Base-by-base conservation (phyloP, 2,888 invertebrate species). In the Cryptocephalus moraei region DNA sequence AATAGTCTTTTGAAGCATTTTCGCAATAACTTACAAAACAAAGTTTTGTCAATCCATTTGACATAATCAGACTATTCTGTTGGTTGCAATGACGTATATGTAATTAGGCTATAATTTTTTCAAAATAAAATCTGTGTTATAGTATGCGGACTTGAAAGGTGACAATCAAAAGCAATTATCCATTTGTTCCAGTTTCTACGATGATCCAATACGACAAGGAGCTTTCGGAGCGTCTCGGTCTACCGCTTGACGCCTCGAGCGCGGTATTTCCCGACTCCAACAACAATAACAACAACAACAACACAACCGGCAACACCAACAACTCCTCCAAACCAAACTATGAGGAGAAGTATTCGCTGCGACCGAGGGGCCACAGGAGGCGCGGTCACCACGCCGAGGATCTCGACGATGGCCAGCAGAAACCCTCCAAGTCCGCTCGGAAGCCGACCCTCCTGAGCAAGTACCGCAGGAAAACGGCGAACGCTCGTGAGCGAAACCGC, bases 391-490 rank as follows among this genome's bases (percentile, higher is more conserved):
- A 48, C 42, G 45, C 44, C 22, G 57, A 57, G 9, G 51, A 46
- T 40, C 45, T 43, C 31, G 53, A 57, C 38, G 53, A 59, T 13
- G 48, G 47, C 22, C 32, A 46, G 11, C 49, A 42, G 22, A 49
- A 49, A 22, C 39, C 43, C 6, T 41, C 44, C n/a, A 53, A 51
- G 50, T 59, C 63, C 8, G 70, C 71, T 54, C 68, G 69, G 43
- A 69, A 70, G 60, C 63, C 71, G 14, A 69, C 73, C 8, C 81
- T 82, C 8, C 65, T 83, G 46, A 81, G 81, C 64, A 83, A 82
- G 65, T 82, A 83, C 68, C 68, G 82, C 22, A 71, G 84, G 54
- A 79, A 79, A 68, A 81, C 81, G 14, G 84, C 84, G 4, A 84
- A 83, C 64, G 80, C 81, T 0, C 63, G 83, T 6, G 84, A 84